Conservation (phyloP, 2,113 vertebrate genomes). For the Ptyas mucosa region DNA sequence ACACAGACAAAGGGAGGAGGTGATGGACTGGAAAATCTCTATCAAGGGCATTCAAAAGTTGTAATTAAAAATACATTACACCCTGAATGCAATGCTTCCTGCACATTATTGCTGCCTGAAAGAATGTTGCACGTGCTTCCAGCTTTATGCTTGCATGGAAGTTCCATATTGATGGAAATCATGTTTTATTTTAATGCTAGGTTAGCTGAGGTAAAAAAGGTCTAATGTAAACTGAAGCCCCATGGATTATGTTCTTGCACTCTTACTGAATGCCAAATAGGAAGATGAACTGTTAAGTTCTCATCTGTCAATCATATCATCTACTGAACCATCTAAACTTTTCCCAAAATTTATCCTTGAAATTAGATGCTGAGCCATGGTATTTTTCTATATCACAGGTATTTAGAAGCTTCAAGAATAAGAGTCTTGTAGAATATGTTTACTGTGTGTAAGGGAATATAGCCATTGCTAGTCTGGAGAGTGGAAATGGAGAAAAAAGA, state of each 20-base stretch:
- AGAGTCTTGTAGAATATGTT: background rate
- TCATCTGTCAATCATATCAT: background rate
- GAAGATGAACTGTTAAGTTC: background rate
- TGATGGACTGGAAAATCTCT: conserved; percentile 18
- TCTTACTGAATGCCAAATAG: background rate
- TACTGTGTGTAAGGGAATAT: background rate
- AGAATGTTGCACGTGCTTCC: background rate
- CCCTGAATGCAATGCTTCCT: background rate
- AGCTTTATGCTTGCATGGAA: background rate
- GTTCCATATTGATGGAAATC: conserved; percentile 21
- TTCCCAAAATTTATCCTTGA: background rate
- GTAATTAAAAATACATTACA: conserved; percentile 31
- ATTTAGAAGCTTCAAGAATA: background rate
- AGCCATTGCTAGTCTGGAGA: too few species aligned
- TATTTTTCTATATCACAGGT: background rate
- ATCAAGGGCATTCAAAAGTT: conserved; percentile 25
- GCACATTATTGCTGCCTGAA: background rate
- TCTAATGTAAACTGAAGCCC: background rate
- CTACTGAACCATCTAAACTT: background rate
- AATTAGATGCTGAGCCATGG: background rate
- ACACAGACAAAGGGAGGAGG: conserved; percentile 9
- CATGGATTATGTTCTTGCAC: background rate
- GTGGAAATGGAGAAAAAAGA: background rate
- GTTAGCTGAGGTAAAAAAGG: background rate
- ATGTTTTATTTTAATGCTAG: background rate